Conservation (phyloP, 1,140 invertebrate genomes). For the Luehdorfia chinensis region DNA sequence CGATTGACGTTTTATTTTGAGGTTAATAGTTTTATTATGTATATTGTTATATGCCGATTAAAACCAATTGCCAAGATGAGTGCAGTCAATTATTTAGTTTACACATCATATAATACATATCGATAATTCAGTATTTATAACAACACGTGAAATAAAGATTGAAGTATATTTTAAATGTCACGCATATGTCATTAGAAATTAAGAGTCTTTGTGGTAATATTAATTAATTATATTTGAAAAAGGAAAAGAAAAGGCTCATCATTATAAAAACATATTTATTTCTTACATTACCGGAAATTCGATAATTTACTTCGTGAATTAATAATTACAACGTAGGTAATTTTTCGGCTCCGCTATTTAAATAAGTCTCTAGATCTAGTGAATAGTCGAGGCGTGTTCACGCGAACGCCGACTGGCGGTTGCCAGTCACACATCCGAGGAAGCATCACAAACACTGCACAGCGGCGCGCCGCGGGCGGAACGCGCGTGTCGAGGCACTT, state of each 20-base stretch:
- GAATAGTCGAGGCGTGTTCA: slow-evolving; percentile 49
- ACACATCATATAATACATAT: too few species aligned
- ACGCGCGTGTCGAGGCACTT: slow-evolving; percentile 62
- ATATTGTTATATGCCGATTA: too few species aligned
- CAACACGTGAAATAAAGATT: too few species aligned
- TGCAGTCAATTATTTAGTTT: too few species aligned
- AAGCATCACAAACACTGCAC: slow-evolving; percentile 42
- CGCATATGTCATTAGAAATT: too few species aligned
- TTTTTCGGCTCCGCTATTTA: slow-evolving; percentile 67
- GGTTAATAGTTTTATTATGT: too few species aligned
- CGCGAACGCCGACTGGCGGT: slow-evolving; percentile 28
- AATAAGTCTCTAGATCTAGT: slow-evolving; percentile 73
- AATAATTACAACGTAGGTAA: slow-evolving; percentile 72
- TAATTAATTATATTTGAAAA: too few species aligned
- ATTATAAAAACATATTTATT: slow-evolving; percentile 68
- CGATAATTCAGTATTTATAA: too few species aligned
- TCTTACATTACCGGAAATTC: slow-evolving; percentile 73
- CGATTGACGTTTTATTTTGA: too few species aligned
- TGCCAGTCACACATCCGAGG: slow-evolving; percentile 37
- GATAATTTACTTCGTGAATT: slow-evolving; percentile 70
- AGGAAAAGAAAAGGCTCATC: slow-evolving; percentile 24
- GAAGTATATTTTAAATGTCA: too few species aligned
- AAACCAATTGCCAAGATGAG: too few species aligned
- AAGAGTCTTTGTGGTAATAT: too few species aligned
- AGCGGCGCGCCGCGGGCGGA: slow-evolving; percentile 38